Percentiles rank a stretch among this genome's conserved stretches.
phyloP scores from a whole-genome alignment of 2,113 vertebrate genomes.

The Sinocyclocheilus anshuiensis region DNA sequence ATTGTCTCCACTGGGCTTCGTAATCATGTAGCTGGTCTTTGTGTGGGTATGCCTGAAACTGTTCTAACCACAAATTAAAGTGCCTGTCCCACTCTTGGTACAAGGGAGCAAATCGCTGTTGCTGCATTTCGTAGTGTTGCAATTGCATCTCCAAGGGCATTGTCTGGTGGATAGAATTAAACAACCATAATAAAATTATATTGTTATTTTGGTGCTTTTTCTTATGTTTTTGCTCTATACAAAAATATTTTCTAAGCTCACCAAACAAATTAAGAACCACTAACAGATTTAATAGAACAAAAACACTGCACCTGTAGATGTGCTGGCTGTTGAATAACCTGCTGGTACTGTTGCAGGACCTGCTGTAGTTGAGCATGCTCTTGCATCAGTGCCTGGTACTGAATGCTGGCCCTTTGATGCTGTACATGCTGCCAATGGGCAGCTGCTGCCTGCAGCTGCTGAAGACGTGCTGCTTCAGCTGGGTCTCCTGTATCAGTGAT shows the following conservation, averaged over 20 bases:
- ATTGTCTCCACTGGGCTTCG: conserved; percentile 95
- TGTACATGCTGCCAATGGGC: conserved; percentile 98
- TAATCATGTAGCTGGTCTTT: conserved; percentile 96
- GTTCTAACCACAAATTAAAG: conserved; percentile 91
- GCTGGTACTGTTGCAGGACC: conserved; percentile 91
- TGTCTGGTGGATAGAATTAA: conserved; percentile 74
- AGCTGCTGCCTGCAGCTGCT: conserved; percentile 91
- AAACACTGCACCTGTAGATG: conserved; percentile 80
- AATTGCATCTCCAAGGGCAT: conserved; percentile 91
- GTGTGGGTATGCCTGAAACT: conserved; percentile 92
- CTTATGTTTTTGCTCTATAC: neutral
- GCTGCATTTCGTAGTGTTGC: conserved; percentile 89
- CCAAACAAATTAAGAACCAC: neutral
- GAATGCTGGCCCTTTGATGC: conserved; percentile 88
- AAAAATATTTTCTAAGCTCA: neutral
- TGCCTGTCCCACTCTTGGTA: conserved; percentile 92
- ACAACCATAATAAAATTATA: neutral
- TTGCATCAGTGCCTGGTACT: conserved; percentile 97
- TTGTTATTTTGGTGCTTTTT: neutral
- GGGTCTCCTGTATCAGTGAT: conserved; percentile 80
- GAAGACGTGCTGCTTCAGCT: conserved; percentile 87
- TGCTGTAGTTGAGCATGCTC: conserved; percentile 92
- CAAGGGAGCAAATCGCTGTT: conserved; percentile 88
- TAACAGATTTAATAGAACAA: neutral
- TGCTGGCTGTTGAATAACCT: conserved; percentile 88